Base-by-base conservation (phyloP, 2,888 invertebrate genomes). In the Ormyrus thymus region DNA sequence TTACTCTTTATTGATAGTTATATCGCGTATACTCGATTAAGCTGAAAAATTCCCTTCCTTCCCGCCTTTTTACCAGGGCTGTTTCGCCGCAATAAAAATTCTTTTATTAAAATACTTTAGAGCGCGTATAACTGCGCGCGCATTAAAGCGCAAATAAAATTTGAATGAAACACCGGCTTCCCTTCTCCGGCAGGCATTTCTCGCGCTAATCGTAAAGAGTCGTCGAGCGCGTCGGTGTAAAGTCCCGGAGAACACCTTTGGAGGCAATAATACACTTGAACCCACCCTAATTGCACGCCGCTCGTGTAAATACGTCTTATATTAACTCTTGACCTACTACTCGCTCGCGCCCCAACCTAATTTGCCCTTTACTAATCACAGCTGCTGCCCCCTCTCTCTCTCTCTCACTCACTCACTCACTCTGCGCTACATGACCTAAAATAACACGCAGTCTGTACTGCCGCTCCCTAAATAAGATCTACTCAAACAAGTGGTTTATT, bases 401-500 rank as follows among this genome's bases (percentile, higher is more conserved):
- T 11, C 46, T 55, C 62, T 15, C 72, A 48, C 62, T 13, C 51
- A 43, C 56, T 46, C 8, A 3, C 4, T 6, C 56, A 9, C 13
- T n/a, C 29, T 65, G 50, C 15, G 11, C 8, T 65, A 61, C 75
- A 68, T 29, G 69, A 76, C 62, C 68, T 69, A 62, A 76, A 69
- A 69, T 76, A 76, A 59, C 68, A 75, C n/a, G n/a, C 48, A 11
- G 29, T 15, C 43, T 5, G 7, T 3, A 29, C 59, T 10, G 46
- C 29, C 29, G 29, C 51, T 15, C 53, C 11, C 68, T 51, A 62
- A 61, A 51, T 62, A 69, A 69, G 76, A 55, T 69, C 59, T 55
- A 69, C 62, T 76, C 69, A 69, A 76, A 76, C 69, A 62, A 76
- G 76, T 76, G 69, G 76, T 76, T 76, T 76, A 62, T 69, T 76